A percentile compares a stretch with the other conserved stretches of the same genome.
phyloP scores from a whole-genome alignment of 1,140 invertebrate species.

The Leptinotarsa undecemlineata region DNA sequence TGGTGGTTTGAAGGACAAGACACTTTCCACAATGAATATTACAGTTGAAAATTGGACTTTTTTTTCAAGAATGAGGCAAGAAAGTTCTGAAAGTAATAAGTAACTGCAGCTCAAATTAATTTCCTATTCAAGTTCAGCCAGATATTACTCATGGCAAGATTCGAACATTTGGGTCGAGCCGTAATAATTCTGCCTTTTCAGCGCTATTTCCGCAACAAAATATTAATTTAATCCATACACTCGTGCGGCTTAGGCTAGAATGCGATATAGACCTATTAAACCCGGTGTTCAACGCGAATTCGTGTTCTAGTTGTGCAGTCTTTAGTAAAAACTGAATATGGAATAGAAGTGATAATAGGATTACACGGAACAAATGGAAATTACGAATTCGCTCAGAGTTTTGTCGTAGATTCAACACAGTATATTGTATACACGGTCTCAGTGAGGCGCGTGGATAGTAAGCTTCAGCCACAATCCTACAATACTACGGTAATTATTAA shows the following conservation, averaged over 20 bases:
- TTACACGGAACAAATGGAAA: neutral
- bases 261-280: neutral
- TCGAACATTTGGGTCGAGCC: neutral
- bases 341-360: neutral
- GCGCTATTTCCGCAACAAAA: neutral
- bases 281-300: neutral
- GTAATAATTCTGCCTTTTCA: neutral
- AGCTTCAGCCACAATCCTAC: too few relatives aligned
- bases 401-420: too few relatives aligned
- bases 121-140: too few relatives aligned
- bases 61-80: too few relatives aligned
- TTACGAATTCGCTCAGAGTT: neutral
- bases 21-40: too few relatives aligned
- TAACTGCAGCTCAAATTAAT: too few relatives aligned
- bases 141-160: neutral
- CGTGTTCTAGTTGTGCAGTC: neutral
- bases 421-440: too few relatives aligned
- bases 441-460: too few relatives aligned
- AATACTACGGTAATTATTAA: too few relatives aligned
- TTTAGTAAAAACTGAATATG: neutral
- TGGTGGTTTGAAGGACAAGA: too few relatives aligned
- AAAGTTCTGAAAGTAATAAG: too few relatives aligned
- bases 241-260: neutral
- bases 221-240: conserved; percentile 1
- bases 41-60: too few relatives aligned